Percentiles rank a stretch among this genome's conserved stretches.
Conservation (phyloP, 1,140 invertebrate genomes). For the Drosophila sproati region DNA sequence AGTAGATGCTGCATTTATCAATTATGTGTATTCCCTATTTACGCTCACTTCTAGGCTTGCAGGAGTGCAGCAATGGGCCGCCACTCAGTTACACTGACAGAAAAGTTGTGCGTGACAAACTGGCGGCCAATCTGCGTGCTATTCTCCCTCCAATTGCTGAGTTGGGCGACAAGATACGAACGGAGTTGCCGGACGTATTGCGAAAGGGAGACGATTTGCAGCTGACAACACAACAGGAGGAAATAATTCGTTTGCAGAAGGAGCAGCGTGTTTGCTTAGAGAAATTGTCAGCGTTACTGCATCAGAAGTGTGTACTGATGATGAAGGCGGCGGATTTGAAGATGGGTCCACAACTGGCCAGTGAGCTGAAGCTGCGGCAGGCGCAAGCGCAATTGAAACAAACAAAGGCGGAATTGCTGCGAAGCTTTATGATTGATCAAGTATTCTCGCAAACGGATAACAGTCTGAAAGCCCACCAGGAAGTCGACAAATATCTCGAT, state of each 20-base stretch:
- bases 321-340: slow-evolving; percentile 62
- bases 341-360: slow-evolving; percentile 60
- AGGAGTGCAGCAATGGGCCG: slow-evolving; percentile 24
- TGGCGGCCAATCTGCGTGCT: slow-evolving; percentile 36
- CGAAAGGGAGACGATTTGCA: slow-evolving; percentile 5
- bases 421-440: slow-evolving; percentile 52
- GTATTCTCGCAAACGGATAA: slow-evolving; percentile 62
- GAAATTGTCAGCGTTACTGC: slow-evolving; percentile 38
- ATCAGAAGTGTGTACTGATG: slow-evolving; percentile 59
- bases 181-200: slow-evolving; percentile 55
- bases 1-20: neutral
- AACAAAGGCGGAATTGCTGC: slow-evolving; percentile 66
- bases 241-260: slow-evolving; percentile 61
- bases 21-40: neutral
- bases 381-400: slow-evolving; percentile 60
- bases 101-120: slow-evolving; percentile 42
- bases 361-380: slow-evolving; percentile 62
- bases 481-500: slow-evolving; percentile 65
- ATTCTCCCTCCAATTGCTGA: slow-evolving; percentile 51
- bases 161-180: slow-evolving; percentile 48
- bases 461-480: slow-evolving; percentile 67
- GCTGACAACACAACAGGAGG: slow-evolving; percentile 41
- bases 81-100: slow-evolving; percentile 59
- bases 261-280: slow-evolving; percentile 53
- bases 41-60: slow-evolving; percentile 36